Base-by-base conservation (phyloP, 1,140 invertebrate genomes). In the Aleiodes sp. region DNA sequence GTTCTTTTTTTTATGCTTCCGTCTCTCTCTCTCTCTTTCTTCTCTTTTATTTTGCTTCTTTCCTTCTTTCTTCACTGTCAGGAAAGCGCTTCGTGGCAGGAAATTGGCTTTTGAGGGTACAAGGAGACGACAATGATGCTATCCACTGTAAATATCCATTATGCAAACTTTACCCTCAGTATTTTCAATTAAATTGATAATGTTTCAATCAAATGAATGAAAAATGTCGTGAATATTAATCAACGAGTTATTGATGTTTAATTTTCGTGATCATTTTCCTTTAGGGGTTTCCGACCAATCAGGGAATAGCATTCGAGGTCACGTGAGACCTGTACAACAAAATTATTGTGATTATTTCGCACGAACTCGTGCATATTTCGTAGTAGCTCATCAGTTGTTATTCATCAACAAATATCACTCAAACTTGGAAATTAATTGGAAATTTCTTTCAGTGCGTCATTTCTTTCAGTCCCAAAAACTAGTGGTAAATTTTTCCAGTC, bases 81-180 rank as follows among this genome's bases (percentile, higher is more conserved):
- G 29, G 43, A 43, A 52, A 28, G 62, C 41, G 62, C 62, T 52
- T 16, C 46, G 21, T 21, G 12, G 14, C 63, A 52, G 35, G 35
- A 65, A 65, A 56, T 65, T 65, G 41, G 41, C 63, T 65, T 65
- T 65, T 41, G 19, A 39, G 37, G 41, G 43, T 29, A 21, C 63
- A 65, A 43, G 63, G 26, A 52, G 43, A 33, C 31, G 29, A 66
- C 4, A 28, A 19, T 52, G 4, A 33, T 12, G 33, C n/a, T n/a
- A n/a, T n/a, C 16, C 10, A 39, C 16, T 2, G 9, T 21, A 57
- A 59, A 66, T 33, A 66, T 21, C 2, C 28, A 28, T 24, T 52
- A 26, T 1, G 16, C 21, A 12, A 6, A 10, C 4, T 52, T 24
- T 52, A 16, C 26, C 46, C 21, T 24, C 19, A 9, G 8, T 21